phyloP scores from a whole-genome alignment of 2,888 invertebrate species.

The Sarcophaga variegata region DNA sequence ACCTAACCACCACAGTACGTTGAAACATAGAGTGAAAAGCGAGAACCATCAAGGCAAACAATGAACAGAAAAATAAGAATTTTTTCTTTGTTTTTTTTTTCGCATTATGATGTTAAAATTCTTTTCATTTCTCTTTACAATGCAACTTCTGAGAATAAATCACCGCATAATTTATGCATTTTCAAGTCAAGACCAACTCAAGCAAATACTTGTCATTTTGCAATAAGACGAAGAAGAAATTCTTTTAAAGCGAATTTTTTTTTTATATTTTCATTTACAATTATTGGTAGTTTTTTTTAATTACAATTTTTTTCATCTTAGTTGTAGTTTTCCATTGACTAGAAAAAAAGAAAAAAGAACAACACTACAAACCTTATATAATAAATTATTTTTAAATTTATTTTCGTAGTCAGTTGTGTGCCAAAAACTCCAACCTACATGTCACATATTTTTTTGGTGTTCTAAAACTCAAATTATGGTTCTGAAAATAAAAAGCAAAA shows the following conservation, averaged over 20 bases:
- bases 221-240: neutral
- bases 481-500: conserved; percentile 39
- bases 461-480: conserved; percentile 46
- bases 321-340: too few species aligned
- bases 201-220: neutral
- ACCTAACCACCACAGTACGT: too few species aligned
- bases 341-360: neutral
- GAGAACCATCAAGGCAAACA: conserved; percentile 23
- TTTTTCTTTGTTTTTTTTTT: conserved; percentile 29
- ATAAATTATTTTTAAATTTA: conserved; percentile 22
- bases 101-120: conserved; percentile 57
- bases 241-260: too few species aligned
- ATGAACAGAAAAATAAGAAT: conserved; percentile 2
- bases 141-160: conserved; percentile 60
- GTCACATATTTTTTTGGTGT: conserved; percentile 12
- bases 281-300: neutral
- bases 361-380: neutral
- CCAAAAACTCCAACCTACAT: conserved; percentile 54
- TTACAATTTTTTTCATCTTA: neutral
- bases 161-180: conserved; percentile 61
- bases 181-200: conserved; percentile 24
- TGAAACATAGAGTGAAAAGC: too few species aligned
- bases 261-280: neutral
- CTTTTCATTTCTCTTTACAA: conserved; percentile 9
- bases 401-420: conserved; percentile 31